Conservation (phyloP, 2,888 invertebrate species). For the Sesia apiformis region DNA sequence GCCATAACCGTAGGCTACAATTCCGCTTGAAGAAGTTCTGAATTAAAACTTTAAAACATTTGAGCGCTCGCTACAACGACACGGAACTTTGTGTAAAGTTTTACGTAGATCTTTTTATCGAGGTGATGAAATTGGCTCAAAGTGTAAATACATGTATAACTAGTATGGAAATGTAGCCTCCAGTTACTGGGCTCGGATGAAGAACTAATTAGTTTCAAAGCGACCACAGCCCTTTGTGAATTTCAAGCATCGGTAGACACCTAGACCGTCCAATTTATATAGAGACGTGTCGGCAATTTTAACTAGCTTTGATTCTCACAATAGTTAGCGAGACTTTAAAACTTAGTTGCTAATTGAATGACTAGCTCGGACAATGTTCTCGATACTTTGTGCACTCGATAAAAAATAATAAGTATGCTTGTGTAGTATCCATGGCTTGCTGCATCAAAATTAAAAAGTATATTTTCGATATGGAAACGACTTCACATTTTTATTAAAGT, state of each 20-base stretch:
- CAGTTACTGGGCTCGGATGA: constrained; percentile 47
- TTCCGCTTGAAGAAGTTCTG: background rate
- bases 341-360: constrained; percentile 52
- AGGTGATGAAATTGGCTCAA: background rate
- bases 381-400: constrained; percentile 39
- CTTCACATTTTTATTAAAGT: constrained; percentile 19
- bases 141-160: background rate
- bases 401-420: constrained; percentile 38
- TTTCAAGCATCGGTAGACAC: constrained; percentile 60
- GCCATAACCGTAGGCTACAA: background rate
- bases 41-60: background rate
- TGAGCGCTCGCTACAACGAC: too few relatives aligned
- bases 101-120: background rate
- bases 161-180: constrained; percentile 54
- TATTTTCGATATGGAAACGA: constrained; percentile 24
- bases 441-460: constrained; percentile 59
- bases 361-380: constrained; percentile 31
- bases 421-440: constrained; percentile 71
- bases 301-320: constrained; percentile 45
- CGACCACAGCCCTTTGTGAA: constrained; percentile 66
- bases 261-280: constrained; percentile 53
- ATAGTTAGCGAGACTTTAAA: constrained; percentile 47
- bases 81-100: too few relatives aligned
- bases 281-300: constrained; percentile 51
- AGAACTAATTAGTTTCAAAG: constrained; percentile 68